Evolutionary conservation across 1,140 invertebrate genomes (phyloP).

Genomic region (Oncopodura yosiiana): DNA sequence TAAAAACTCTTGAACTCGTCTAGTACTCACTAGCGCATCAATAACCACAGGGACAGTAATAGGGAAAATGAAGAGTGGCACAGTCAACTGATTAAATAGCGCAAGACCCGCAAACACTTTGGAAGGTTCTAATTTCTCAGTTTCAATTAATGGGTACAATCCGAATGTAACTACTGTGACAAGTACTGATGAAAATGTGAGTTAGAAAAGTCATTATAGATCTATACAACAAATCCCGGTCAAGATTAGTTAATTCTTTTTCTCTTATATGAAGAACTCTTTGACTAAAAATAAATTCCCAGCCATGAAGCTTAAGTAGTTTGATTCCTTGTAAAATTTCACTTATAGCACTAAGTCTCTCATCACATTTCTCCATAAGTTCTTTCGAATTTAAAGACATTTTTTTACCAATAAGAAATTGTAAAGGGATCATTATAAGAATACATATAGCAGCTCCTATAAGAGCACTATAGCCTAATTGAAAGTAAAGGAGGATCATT

Average conservation of each 20-base stretch:
- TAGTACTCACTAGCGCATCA: conserved; percentile 59
- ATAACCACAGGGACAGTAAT: conserved; percentile 67
- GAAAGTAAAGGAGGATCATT: conserved; percentile 61
- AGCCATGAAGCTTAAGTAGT: conserved; percentile 69
- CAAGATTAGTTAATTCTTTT: conserved; percentile 59
- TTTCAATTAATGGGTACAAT: conserved; percentile 51
- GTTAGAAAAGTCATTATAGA: conserved; percentile 62
- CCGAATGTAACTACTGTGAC: conserved; percentile 62
- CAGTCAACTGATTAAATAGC: conserved; percentile 67
- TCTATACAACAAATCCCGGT: conserved; percentile 63
- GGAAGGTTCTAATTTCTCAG: conserved; percentile 51
- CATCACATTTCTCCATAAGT: conserved; percentile 60
- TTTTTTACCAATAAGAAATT: conserved; percentile 58
- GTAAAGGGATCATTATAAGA: conserved; percentile 56
- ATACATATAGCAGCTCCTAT: conserved; percentile 62
- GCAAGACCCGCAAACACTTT: conserved; percentile 65
- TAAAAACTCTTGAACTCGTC: conserved; percentile 56
- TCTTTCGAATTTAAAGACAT: conserved; percentile 59
- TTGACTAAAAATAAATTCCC: conserved; percentile 63
- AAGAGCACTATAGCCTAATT: conserved; percentile 66
- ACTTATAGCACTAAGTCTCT: conserved; percentile 60
- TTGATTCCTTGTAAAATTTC: conserved; percentile 72
- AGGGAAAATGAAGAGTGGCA: conserved; percentile 67
- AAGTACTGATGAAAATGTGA: conserved; percentile 58
- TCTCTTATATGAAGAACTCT: conserved; percentile 54